Percentiles rank a stretch among this genome's conserved stretches.
phyloP scores from a whole-genome alignment of 1,140 invertebrate genomes.

The Eurosta solidaginis region DNA sequence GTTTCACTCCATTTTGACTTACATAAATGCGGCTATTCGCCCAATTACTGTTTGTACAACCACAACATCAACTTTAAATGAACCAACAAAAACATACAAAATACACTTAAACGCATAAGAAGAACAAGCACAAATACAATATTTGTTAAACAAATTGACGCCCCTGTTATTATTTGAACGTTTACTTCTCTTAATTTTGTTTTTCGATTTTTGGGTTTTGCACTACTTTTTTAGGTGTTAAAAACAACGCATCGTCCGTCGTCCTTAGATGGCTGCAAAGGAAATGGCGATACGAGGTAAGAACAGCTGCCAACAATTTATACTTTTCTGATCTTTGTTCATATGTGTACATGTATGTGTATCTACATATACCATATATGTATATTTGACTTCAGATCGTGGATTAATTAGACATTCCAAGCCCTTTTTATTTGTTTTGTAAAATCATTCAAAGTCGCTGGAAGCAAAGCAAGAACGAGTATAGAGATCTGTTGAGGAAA shows the following conservation, averaged over 20 bases:
- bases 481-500: too few relatives aligned
- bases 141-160: slow-evolving; percentile 21
- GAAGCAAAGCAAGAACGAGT: too few relatives aligned
- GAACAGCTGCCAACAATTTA: not conserved
- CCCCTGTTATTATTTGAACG: not conserved
- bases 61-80: not conserved
- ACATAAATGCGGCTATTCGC: slow-evolving; percentile 6
- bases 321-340: not conserved
- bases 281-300: not conserved
- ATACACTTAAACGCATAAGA: not conserved
- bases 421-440: too few relatives aligned
- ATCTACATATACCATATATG: too few relatives aligned
- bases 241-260: not conserved
- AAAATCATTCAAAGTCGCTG: too few relatives aligned
- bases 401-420: too few relatives aligned
- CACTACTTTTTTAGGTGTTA: slow-evolving; percentile 4
- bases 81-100: not conserved
- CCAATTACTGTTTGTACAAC: not conserved
- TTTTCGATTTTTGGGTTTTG: not conserved
- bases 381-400: too few relatives aligned
- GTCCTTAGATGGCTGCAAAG: not conserved
- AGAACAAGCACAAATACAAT: not conserved
- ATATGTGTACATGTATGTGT: not conserved
- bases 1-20: slow-evolving; percentile 12
- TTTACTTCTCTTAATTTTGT: not conserved